A percentile compares a stretch with the other conserved stretches of the same genome.
Evolutionary conservation across 2,888 invertebrate genomes (phyloP).

Genomic region (Calliscelio sp.): DNA sequence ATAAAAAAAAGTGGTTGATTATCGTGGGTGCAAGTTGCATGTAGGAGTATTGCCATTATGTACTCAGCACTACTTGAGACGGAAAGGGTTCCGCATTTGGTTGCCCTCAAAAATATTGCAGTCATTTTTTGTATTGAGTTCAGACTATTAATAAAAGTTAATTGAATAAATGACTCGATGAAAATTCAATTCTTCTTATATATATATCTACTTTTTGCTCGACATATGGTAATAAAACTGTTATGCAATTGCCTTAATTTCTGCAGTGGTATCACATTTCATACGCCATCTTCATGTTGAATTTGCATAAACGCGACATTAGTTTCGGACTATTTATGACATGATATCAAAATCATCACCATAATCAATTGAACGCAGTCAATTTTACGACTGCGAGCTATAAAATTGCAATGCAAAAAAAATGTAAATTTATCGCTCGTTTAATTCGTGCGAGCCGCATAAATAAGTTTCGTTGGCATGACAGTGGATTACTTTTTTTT

Average conservation of each 20-base stretch:
- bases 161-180: too few relatives aligned
- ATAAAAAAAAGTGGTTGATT: conserved; percentile 12
- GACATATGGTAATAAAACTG: conserved; percentile 9
- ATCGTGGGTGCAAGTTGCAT: conserved; percentile 34
- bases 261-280: conserved; percentile 7
- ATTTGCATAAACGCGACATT: conserved; percentile 36
- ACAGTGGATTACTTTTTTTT: background rate
- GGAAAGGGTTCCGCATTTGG: background rate
- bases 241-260: conserved; percentile 5
- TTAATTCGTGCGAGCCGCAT: background rate
- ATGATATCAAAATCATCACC: background rate
- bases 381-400: conserved; percentile 26
- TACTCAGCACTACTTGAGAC: background rate
- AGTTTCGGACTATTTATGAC: conserved; percentile 39
- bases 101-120: background rate
- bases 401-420: conserved; percentile 18
- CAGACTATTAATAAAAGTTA: too few relatives aligned
- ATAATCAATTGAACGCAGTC: background rate
- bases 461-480: background rate
- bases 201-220: background rate
- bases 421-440: conserved; percentile 8
- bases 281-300: background rate
- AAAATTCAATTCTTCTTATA: too few relatives aligned
- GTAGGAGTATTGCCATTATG: conserved; percentile 13
- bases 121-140: too few relatives aligned